These are phyloP conservation scores for Aphidius gifuensis DNA, from an alignment of 1,140 invertebrate species.

Conservation along the genomic window DNA sequence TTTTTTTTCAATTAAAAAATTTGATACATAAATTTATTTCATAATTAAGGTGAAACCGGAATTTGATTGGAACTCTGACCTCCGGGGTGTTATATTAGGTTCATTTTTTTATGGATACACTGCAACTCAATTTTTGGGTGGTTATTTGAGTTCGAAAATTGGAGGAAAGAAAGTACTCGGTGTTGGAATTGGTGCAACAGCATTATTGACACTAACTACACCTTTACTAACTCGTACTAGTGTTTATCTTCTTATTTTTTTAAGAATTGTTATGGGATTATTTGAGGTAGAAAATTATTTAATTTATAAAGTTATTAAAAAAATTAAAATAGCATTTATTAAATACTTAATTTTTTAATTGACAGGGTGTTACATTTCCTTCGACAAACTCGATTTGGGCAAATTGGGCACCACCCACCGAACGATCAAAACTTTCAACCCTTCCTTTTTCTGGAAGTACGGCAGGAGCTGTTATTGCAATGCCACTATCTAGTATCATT, in stretches of 20 bases:
- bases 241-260: conserved; percentile 66
- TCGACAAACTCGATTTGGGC: conserved; percentile 85
- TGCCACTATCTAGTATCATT: conserved; percentile 71
- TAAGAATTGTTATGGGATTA: conserved; percentile 83
- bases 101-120: conserved; percentile 86
- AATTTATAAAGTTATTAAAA: too few relatives aligned
- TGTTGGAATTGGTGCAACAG: conserved; percentile 74
- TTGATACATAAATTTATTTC: not conserved
- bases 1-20: not conserved
- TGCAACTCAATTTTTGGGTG: conserved; percentile 70
- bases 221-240: conserved; percentile 72
- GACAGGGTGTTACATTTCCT: conserved; percentile 84
- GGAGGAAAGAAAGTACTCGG: conserved; percentile 74
- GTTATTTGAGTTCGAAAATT: conserved; percentile 67
- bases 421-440: conserved; percentile 73
- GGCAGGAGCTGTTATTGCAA: conserved; percentile 77
- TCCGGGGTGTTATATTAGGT: conserved; percentile 77
- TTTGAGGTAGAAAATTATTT: conserved; percentile 63
- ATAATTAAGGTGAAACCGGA: conserved; percentile 46
- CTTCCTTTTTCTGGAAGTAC: conserved; percentile 81
- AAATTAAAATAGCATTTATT: not conserved
- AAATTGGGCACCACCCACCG: conserved; percentile 80
- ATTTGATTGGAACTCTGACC: conserved; percentile 77
- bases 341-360: not conserved
- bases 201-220: conserved; percentile 78